These are phyloP conservation scores for Aphelenchoides avenae DNA, from an alignment of 1,140 invertebrate species.

Conservation along the genomic window DNA sequence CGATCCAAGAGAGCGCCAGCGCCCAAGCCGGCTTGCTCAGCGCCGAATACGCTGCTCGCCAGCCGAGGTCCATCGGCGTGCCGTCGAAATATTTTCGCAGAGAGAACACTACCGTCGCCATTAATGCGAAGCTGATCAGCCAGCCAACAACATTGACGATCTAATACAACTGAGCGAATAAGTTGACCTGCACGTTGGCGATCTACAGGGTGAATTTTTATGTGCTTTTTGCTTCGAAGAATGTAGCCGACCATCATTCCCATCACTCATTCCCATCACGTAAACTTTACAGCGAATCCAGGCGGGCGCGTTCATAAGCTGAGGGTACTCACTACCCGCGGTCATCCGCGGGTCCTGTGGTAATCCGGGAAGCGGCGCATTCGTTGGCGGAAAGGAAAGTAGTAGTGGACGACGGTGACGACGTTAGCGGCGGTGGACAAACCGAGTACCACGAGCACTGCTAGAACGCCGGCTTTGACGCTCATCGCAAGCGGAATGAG, in stretches of 20 bases:
- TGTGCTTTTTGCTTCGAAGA: constrained; percentile 30
- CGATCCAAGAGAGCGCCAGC: no score
- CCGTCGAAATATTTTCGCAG: constrained; percentile 20
- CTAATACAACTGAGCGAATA: no score
- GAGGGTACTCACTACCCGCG: background rate
- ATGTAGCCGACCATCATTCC: constrained; percentile 35
- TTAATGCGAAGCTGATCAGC: no score
- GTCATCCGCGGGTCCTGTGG: constrained; percentile 17
- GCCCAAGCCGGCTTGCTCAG: constrained; percentile 20
- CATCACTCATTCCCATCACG: no score
- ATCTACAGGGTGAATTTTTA: no score
- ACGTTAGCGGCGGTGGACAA: constrained; percentile 29
- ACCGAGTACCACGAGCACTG: constrained; percentile 2
- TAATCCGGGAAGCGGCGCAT: constrained; percentile 27
- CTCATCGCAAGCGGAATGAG: constrained; percentile 29
- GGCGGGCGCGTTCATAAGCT: constrained; percentile 19
- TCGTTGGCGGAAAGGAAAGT: constrained; percentile 35
- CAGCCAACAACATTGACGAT: no score
- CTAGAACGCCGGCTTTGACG: constrained; percentile 2
- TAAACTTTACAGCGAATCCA: constrained; percentile 40
- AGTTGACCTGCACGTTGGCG: no score
- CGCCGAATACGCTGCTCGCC: constrained; percentile 25
- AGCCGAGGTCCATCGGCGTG: constrained; percentile 13
- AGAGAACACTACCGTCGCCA: constrained; percentile 24
- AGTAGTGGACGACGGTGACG: constrained; percentile 13